phyloP scores from a whole-genome alignment of 2,888 invertebrate species.

The Noctua pronuba region DNA sequence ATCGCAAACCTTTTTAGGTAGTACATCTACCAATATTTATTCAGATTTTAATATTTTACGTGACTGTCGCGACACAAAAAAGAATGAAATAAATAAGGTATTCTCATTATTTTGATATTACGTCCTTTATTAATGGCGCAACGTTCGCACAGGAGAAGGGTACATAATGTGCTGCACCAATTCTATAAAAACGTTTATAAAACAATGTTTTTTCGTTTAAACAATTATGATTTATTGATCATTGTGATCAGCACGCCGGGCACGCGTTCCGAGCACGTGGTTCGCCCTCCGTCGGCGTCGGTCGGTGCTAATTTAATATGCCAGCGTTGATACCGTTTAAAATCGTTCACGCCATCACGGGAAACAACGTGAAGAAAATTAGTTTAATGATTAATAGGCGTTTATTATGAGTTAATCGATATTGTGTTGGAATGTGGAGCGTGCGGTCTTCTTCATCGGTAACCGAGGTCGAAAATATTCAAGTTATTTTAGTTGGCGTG shows the following conservation, averaged over 20 bases:
- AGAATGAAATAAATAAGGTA: neutral
- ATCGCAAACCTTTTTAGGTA: slow-evolving; percentile 30
- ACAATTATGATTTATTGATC: slow-evolving; percentile 58
- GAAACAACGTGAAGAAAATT: slow-evolving; percentile 46
- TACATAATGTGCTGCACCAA: neutral
- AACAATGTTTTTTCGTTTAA: slow-evolving; percentile 38
- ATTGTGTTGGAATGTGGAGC: slow-evolving; percentile 18
- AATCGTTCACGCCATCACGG: slow-evolving; percentile 58
- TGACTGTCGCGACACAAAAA: slow-evolving; percentile 5
- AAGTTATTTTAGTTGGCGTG: neutral
- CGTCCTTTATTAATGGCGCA: slow-evolving; percentile 17
- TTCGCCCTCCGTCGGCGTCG: slow-evolving; percentile 25
- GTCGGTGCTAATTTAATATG: slow-evolving; percentile 59
- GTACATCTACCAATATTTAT: slow-evolving; percentile 12
- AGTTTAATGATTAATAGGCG: slow-evolving; percentile 40
- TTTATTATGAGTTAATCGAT: slow-evolving; percentile 41
- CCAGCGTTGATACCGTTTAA: slow-evolving; percentile 60
- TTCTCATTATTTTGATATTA: slow-evolving; percentile 15
- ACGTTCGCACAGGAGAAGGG: neutral
- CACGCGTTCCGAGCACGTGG: slow-evolving; percentile 58
- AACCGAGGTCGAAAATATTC: neutral
- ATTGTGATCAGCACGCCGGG: slow-evolving; percentile 43
- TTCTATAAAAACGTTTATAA: slow-evolving; percentile 25
- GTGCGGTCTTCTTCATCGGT: slow-evolving; percentile 3
- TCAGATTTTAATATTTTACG: slow-evolving; percentile 36